These are phyloP conservation scores for Brachyalestes nurse DNA, from an alignment of 2,797 vertebrate genomes.

Conservation along the genomic window DNA sequence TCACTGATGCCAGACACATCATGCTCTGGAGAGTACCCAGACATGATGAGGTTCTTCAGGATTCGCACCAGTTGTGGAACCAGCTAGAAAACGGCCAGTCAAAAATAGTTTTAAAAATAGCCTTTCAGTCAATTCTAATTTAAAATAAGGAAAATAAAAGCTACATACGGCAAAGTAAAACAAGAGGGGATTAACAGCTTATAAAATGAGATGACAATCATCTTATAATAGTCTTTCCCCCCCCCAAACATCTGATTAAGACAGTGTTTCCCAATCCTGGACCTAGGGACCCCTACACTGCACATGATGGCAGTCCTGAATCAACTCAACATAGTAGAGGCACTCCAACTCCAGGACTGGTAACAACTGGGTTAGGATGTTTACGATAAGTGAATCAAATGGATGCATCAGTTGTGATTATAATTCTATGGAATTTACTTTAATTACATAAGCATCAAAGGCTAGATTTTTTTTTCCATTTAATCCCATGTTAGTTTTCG, in stretches of 20 bases:
- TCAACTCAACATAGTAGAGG: not conserved
- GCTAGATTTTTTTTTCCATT: not conserved
- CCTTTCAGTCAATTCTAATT: too few species aligned
- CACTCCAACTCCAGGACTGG: not conserved
- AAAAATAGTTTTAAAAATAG: conserved; percentile 41
- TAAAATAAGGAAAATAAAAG: conserved; percentile 14
- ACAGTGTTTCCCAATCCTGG: not conserved
- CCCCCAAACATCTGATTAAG: not conserved
- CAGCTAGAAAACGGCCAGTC: conserved; percentile 80
- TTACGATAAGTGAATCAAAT: conserved; percentile 30
- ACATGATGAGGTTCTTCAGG: conserved; percentile 99
- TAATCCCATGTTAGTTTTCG: conserved; percentile 24
- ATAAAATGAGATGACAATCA: conserved; percentile 53
- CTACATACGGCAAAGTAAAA: conserved; percentile 2
- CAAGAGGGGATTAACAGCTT: conserved; percentile 21
- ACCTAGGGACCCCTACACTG: not conserved
- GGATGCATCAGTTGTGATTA: conserved; percentile 22
- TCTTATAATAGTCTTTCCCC: conserved; percentile 40
- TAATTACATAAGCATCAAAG: not conserved
- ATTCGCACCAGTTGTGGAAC: conserved; percentile 99
- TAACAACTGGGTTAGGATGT: not conserved
- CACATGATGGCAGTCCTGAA: not conserved
- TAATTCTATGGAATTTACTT: conserved; percentile 14
- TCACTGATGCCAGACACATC: conserved; percentile 99
- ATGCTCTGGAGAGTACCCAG: conserved; percentile 98